Conservation (phyloP, 2,888 invertebrate genomes). For the Tinea trinotella region DNA sequence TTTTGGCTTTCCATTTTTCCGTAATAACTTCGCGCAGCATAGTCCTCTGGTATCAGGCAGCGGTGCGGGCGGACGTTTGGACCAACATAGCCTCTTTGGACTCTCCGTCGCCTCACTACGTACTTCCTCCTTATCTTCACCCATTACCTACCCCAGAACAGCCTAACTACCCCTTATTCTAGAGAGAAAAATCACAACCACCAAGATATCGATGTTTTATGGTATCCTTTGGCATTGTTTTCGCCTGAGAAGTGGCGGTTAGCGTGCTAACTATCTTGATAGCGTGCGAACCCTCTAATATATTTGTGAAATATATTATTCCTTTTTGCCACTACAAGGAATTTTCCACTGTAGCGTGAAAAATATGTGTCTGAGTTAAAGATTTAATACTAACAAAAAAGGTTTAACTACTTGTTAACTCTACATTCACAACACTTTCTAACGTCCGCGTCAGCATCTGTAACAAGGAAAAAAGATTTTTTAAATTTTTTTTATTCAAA, state of each 20-base stretch:
- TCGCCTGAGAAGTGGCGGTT: conserved; percentile 45
- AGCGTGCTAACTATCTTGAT: conserved; percentile 31
- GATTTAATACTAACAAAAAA: no score
- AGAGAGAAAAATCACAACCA: conserved; percentile 46
- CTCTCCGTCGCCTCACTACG: conserved; percentile 51
- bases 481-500: no score
- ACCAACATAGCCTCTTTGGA: conserved; percentile 57
- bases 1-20: conserved; percentile 86
- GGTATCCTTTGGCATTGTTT: conserved; percentile 61
- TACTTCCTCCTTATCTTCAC: conserved; percentile 64
- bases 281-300: conserved; percentile 50
- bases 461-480: conserved; percentile 41
- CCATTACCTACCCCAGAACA: conserved; percentile 44
- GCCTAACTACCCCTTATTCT: conserved; percentile 36
- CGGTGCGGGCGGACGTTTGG: conserved; percentile 53
- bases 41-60: conserved; percentile 82
- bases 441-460: conserved; percentile 70
- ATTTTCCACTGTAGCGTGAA: not conserved
- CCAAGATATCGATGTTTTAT: conserved; percentile 63
- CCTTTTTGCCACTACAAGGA: conserved; percentile 24
- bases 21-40: conserved; percentile 85
- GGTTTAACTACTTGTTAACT: not conserved
- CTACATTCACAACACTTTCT: conserved; percentile 22
- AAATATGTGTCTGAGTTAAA: no score
- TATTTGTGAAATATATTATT: conserved; percentile 45